A percentile compares a stretch with the other conserved stretches of the same genome.
Conservation (phyloP, 1,140 invertebrate genomes). For the Diploscapter pachys region DNA sequence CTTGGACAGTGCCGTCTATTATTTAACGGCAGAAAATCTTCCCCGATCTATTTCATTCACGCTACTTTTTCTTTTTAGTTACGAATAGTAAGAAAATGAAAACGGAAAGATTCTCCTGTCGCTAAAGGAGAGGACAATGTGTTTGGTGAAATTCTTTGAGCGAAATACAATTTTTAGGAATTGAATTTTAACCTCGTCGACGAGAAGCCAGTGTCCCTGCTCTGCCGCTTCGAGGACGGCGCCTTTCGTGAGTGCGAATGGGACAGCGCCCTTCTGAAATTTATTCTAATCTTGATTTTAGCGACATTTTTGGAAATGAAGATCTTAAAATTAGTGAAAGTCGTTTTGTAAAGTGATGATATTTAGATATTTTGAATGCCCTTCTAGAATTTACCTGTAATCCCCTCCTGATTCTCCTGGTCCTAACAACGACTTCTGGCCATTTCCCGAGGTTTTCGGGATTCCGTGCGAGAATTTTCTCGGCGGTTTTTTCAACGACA, state of each 20-base stretch:
- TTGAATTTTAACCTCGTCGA: slow-evolving; percentile 46
- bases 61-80: not conserved
- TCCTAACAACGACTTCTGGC: slow-evolving; percentile 69
- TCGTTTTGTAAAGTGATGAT: too few species aligned
- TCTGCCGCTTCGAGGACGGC: slow-evolving; percentile 49
- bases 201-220: slow-evolving; percentile 53
- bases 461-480: slow-evolving; percentile 68
- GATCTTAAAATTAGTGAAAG: too few species aligned
- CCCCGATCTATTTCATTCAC: slow-evolving; percentile 7
- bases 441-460: slow-evolving; percentile 60
- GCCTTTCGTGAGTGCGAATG: slow-evolving; percentile 51
- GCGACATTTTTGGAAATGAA: too few species aligned
- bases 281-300: too few species aligned
- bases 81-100: too few species aligned
- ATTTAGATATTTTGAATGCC: too few species aligned
- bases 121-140: not conserved
- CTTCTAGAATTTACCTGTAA: slow-evolving; percentile 53
- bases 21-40: not conserved
- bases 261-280: slow-evolving; percentile 33
- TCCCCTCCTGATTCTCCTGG: slow-evolving; percentile 69
- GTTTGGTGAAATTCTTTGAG: not conserved
- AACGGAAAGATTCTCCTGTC: too few species aligned
- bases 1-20: too few species aligned
- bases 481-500: slow-evolving; percentile 73
- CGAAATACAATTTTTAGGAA: not conserved